These are phyloP conservation scores for Caranx ignobilis DNA, from an alignment of 2,113 vertebrate species.

Conservation along the genomic window DNA sequence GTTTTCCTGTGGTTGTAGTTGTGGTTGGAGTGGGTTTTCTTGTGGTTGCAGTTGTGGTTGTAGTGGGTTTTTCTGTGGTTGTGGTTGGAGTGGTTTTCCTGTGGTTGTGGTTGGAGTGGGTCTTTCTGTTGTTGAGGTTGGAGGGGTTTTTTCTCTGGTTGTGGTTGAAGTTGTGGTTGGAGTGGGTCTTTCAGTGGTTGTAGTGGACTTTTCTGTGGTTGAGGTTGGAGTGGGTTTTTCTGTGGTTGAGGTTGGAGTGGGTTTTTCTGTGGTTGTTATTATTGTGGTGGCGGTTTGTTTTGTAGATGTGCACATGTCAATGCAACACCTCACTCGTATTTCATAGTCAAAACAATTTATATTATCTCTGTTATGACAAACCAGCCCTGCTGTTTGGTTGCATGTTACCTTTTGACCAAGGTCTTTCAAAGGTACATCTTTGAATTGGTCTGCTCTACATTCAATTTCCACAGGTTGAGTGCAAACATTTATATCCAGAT, in stretches of 20 bases:
- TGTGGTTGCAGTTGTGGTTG: no score
- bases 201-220: not conserved
- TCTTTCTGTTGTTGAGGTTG: no score
- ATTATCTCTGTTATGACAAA: conserved; percentile 72
- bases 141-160: no score
- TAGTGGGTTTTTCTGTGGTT: no score
- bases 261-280: not conserved
- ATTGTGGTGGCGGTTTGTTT: not conserved
- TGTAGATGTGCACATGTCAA: not conserved
- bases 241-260: not conserved
- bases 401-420: conserved; percentile 53
- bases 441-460: conserved; percentile 1
- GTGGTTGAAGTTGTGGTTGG: no score
- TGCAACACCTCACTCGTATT: conserved; percentile 63
- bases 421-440: not conserved
- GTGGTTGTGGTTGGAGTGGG: no score
- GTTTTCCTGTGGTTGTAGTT: not conserved
- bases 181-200: no score
- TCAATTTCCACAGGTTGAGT: conserved; percentile 42
- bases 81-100: no score
- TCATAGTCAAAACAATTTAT: conserved; percentile 52
- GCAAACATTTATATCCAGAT: conserved; percentile 30
- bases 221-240: not conserved
- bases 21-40: not conserved
- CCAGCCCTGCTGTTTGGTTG: conserved; percentile 38